These are phyloP conservation scores for Atrichornis clamosus DNA, from an alignment of 2,113 vertebrate genomes.

Conservation along the genomic window DNA sequence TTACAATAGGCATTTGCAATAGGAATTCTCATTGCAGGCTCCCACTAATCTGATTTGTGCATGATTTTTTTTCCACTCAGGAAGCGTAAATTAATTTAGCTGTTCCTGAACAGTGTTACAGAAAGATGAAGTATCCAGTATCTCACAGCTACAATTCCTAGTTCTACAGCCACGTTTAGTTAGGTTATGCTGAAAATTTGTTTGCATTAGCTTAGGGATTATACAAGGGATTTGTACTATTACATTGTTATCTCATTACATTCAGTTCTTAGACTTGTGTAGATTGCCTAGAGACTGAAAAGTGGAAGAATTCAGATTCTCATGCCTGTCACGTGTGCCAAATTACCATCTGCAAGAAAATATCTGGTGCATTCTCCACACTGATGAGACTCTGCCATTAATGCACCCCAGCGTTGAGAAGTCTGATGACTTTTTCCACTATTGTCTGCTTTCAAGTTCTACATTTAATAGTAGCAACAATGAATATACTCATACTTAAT, in stretches of 20 bases:
- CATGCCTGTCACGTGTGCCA: neutral
- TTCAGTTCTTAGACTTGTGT: slow-evolving; percentile 16
- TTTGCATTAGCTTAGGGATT: slow-evolving; percentile 14
- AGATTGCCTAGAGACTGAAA: slow-evolving; percentile 37
- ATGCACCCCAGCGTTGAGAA: neutral
- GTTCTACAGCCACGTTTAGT: neutral
- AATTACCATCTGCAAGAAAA: neutral
- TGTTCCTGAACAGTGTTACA: slow-evolving; percentile 35
- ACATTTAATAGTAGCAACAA: neutral
- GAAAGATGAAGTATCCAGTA: slow-evolving; percentile 18
- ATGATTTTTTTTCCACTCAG: slow-evolving; percentile 44
- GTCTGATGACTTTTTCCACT: neutral
- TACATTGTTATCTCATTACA: slow-evolving; percentile 30
- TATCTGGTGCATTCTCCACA: neutral
- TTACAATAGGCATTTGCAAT: neutral
- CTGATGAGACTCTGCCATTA: neutral
- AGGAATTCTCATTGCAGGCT: slow-evolving; percentile 40
- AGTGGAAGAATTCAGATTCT: slow-evolving; percentile 21
- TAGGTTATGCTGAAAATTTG: neutral
- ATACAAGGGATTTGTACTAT: neutral
- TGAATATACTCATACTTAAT: neutral
- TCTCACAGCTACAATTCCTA: neutral
- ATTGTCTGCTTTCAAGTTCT: neutral
- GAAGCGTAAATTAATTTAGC: slow-evolving; percentile 57
- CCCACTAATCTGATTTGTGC: slow-evolving; percentile 45